Evolutionary conservation across 2,797 vertebrate genomes (phyloP), one percentile per base, ranked within the genome.

Genomic region (Lutjanus argentimaculatus): DNA sequence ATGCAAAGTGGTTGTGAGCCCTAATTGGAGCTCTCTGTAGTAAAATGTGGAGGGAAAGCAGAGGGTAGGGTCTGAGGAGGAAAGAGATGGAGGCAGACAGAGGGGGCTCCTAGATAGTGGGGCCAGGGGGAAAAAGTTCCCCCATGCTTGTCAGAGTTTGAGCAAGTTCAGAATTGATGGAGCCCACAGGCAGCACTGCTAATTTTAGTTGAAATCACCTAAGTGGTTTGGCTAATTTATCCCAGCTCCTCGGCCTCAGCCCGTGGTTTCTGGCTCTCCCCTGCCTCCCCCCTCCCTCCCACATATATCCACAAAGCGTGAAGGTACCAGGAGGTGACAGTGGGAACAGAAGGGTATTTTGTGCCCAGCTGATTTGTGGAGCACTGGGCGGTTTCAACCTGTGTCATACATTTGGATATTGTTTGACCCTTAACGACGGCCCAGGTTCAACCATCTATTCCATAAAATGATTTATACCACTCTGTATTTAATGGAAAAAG

Each of bases 191-290:
- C 94, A 91, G 92, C 87, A 87, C 92, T 90, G 93, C 94, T 95
- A 94, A 96, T 96, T 93, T 94, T 95, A 92, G 94, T 94, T 91
- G 95, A 95, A 95, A 94, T 95, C 94, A 96, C 92, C 90, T 95
- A 82, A 95, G 94, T 95, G 95, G 94, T 95, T 96, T 97, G 95
- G 94, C 89, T 96, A 83, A 94, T 96, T 97, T 96, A 94, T 95
- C 95, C 93, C 91, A 92, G 93, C 93, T 94, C 91, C 93, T 94
- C 88, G 86, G 92, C 91, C 91, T 94, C 88, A 93, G 93, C 94
- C 92, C 87, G 85, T 91, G 89, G 88, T 93, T 91, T 86, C 93
- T 91, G 90, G 89, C 88, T 87, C 89, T 86, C 79, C 69, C 78
- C 72, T 79, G 72, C 76, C 79, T 75, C 45, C 85, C 86, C 82